A percentile compares a stretch with the other conserved stretches of the same genome.
phyloP scores from a whole-genome alignment of 2,797 vertebrate species.

The Catharus ustulatus region DNA sequence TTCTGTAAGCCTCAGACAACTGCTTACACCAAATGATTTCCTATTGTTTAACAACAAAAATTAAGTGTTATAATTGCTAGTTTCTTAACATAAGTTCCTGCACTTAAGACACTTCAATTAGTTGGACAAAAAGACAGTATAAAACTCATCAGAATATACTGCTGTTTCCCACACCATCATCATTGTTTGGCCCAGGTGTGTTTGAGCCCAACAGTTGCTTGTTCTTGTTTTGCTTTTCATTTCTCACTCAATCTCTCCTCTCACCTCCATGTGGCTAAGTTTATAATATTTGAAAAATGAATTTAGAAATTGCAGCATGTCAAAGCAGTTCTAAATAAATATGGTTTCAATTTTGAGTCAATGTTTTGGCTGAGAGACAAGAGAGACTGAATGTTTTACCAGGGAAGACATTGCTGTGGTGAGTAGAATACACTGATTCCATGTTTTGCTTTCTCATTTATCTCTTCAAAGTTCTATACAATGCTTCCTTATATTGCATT shows the following conservation, averaged over 20 bases:
- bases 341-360: neutral
- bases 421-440: neutral
- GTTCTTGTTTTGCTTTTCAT: neutral
- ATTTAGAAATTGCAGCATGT: neutral
- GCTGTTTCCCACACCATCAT: neutral
- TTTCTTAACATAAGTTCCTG: neutral
- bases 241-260: neutral
- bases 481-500: neutral
- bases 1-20: slow-evolving; percentile 29
- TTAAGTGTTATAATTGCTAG: neutral
- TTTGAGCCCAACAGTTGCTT: neutral
- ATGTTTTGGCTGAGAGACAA: neutral
- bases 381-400: neutral
- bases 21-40: slow-evolving; percentile 18
- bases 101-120: slow-evolving; percentile 2
- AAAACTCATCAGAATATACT: neutral
- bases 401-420: neutral
- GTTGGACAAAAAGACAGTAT: neutral
- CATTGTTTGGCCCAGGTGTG: neutral
- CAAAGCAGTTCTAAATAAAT: neutral
- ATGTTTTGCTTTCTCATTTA: neutral
- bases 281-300: neutral
- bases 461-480: neutral
- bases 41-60: slow-evolving; percentile 56
- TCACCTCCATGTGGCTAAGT: neutral